phyloP scores from a whole-genome alignment of 2,888 invertebrate genomes.

The Aradus depressus region DNA sequence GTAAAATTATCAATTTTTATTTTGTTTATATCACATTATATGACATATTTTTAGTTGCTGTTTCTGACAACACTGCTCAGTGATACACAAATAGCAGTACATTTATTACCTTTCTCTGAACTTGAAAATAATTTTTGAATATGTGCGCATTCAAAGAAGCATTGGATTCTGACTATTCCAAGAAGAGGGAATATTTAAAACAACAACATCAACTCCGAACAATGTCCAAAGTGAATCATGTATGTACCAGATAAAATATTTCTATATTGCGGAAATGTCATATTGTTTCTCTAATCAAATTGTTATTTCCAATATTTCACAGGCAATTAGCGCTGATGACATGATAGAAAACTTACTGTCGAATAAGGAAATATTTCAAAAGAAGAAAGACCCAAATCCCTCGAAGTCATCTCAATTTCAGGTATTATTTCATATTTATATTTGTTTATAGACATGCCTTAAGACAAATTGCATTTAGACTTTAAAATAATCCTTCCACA shows the following conservation, averaged over 20 bases:
- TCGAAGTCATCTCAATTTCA: neutral
- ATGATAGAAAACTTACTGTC: constrained; percentile 32
- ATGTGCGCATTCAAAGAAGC: constrained; percentile 18
- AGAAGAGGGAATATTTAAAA: constrained; percentile 26
- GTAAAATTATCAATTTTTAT: too few relatives aligned
- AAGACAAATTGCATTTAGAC: too few relatives aligned
- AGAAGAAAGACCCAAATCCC: constrained; percentile 21
- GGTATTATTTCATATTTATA: neutral
- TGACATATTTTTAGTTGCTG: too few relatives aligned
- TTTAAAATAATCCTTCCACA: too few relatives aligned
- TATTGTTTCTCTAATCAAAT: neutral
- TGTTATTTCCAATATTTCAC: constrained; percentile 7
- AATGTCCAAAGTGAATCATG: constrained; percentile 25
- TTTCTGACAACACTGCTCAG: too few relatives aligned
- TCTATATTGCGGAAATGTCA: too few relatives aligned
- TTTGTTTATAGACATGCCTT: neutral
- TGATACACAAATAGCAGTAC: too few relatives aligned
- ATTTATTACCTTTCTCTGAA: too few relatives aligned
- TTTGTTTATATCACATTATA: too few relatives aligned
- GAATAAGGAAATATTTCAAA: constrained; percentile 30
- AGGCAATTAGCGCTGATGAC: constrained; percentile 31
- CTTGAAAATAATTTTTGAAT: too few relatives aligned
- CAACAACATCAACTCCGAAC: constrained; percentile 28
- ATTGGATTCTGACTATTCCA: constrained; percentile 10
- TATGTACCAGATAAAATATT: constrained; percentile 7